Base-by-base conservation (phyloP, 2,113 vertebrate genomes). In the Pao palembangensis region DNA sequence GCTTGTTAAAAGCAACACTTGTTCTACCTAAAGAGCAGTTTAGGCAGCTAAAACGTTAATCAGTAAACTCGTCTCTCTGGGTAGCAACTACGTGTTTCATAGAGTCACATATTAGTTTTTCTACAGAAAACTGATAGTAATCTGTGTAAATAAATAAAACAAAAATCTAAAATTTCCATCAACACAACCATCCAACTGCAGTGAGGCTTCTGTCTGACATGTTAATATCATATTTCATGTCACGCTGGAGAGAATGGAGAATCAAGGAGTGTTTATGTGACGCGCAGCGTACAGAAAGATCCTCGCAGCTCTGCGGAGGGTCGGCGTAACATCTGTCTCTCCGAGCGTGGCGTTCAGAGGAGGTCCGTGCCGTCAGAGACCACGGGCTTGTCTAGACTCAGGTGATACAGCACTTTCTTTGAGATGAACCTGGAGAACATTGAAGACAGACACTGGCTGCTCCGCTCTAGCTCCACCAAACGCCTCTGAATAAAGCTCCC, bases 381-480 rank as follows among this genome's bases (percentile, higher is more conserved):
- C 65, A 93, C 87, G 6, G 94, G 91, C 56, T 91, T 85, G 76
- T 93, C 92, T 3, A 95, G 68, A 8, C 90, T 90, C 89, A 98
- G 89, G 61, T 89, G 94, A 79, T 95, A 98, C 69, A 93, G 90
- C 52, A 98, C 94, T 73, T 91, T 95, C 90, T 98, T 98, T 43
- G 96, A 98, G 88, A 97, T 90, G 84, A 98, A 98, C 80, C 96
- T 98, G 86, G n/a, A 50, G 8, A 51, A 73, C 13, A 48, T 15
- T 54, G 51, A 6, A 64, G 2, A 67, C 1, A 50, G 49, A 2
- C 28, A 2, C 42, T 1, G 8, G 8, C 18, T 23, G 13, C 51
- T 17, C 43, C 2, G 6, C 13, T 52, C 55, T 48, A 0, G 23
- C 23, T 4, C 20, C 38, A 16, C 13, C 20, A 3, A 18, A 55